Evolutionary conservation across 2,797 vertebrate genomes (phyloP), one percentile per base, ranked within the genome.

Genomic region (Rhabdomys pumilio): DNA sequence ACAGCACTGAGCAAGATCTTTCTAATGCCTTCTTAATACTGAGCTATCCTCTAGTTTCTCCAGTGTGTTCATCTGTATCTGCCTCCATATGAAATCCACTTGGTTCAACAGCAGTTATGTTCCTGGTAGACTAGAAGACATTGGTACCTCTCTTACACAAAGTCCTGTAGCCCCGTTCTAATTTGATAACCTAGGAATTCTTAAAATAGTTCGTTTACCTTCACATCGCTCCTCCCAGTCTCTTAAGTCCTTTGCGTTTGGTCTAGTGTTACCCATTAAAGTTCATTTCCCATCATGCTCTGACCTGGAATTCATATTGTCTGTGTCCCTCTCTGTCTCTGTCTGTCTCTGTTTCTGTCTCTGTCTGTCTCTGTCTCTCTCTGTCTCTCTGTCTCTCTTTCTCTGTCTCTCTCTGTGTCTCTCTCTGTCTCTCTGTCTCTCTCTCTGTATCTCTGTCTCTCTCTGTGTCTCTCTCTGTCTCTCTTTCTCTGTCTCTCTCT

Each of bases 171-270:
- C 41, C 8, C 15, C 50, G 50, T n/a, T 90, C 24, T 53, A 9
- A 65, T 47, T 82, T 67, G 81, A 90, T 82, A 95, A 95, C 9
- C 31, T 9, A 55, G 90, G 83, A 26, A 14, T 57, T 65, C 26
- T 41, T 29, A 26, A 73, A 73, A 61, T 1, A 26, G 3, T 81
- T 31, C 34, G 55, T 29, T 73, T 29, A n/a, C 50, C 26, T 41
- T 80, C 24, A 69, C 19, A 65, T 31, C 55, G 50, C 3, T 34
- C 26, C 44, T 61, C 5, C 24, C 53, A 44, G 10, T 59, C 26
- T 63, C 53, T 31, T 80, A 76, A 24, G 44, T 14, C 31, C 34
- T 86, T 86, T 67, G 6, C 14, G 10, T 44, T 55, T 24, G 47
- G 29, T 77, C 3, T 20, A 72, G 7, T 59, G 38, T 50, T 69